Evolutionary conservation across 23 tunicate genomes (phyloP).

Genomic region (Trididemnum miniatum): DNA sequence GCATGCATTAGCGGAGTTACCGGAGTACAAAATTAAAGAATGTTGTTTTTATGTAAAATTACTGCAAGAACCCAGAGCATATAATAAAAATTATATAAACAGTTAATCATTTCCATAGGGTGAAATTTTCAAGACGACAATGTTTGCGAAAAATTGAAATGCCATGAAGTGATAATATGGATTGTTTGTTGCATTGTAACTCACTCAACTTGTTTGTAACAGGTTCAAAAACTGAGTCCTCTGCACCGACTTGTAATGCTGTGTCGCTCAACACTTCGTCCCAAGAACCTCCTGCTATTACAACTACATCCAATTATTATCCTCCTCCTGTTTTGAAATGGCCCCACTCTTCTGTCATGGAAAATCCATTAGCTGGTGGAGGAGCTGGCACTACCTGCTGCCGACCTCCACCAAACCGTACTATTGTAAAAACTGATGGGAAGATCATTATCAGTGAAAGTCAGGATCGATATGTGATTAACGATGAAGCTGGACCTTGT

Average conservation of each 20-base stretch:
- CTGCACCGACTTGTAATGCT: no score
- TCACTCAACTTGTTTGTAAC: no score
- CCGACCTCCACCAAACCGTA: conserved; percentile 9
- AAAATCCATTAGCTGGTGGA: neutral
- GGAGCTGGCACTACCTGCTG: neutral
- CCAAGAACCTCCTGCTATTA: neutral
- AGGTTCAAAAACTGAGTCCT: neutral
- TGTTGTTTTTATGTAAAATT: no score
- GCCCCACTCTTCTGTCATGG: neutral
- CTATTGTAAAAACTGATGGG: neutral
- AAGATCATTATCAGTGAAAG: neutral
- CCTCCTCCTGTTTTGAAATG: neutral
- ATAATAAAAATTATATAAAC: no score
- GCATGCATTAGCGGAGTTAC: no score
- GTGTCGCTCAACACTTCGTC: neutral
- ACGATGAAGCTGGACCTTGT: neutral
- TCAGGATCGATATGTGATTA: neutral
- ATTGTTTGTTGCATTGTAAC: no score
- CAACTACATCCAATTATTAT: neutral
- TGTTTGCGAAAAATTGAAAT: no score
- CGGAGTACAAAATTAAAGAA: no score
- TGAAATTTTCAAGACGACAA: no score
- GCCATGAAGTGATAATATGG: no score
- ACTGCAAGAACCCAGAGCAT: no score
- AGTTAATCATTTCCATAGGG: no score